phyloP scores from a whole-genome alignment of 2,888 invertebrate genomes.

The Drosophila percnosoma region DNA sequence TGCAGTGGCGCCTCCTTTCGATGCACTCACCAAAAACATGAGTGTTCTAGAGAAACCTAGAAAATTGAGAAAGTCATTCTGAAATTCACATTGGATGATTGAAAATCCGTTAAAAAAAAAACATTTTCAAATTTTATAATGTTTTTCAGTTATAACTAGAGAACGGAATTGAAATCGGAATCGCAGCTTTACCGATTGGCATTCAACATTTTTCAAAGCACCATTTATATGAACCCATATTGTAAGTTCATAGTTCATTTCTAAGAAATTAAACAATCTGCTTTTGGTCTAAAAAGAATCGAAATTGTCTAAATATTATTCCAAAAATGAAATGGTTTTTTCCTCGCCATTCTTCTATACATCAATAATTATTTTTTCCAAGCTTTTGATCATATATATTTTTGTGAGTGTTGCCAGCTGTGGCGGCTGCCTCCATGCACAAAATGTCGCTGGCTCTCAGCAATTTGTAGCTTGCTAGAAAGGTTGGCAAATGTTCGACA shows the following conservation, averaged over 20 bases:
- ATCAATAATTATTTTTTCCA: neutral
- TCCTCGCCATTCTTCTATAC: neutral
- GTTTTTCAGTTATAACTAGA: neutral
- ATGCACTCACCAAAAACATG: neutral
- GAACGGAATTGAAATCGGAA: neutral
- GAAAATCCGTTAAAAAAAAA: neutral
- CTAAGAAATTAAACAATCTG: no score
- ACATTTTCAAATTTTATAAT: neutral
- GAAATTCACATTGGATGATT: fast-evolving
- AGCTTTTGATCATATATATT: neutral
- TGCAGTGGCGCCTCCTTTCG: constrained; percentile 27
- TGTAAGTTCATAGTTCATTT: neutral
- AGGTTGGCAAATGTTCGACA: constrained; percentile 24
- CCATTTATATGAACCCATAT: neutral
- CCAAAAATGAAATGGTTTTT: neutral
- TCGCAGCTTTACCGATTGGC: neutral
- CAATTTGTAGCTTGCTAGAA: constrained; percentile 40
- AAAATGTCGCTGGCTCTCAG: constrained; percentile 10
- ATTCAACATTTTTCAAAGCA: neutral
- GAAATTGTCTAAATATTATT: neutral
- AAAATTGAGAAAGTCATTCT: neutral
- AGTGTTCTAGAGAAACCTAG: no score
- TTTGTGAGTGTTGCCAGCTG: neutral
- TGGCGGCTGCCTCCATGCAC: neutral
- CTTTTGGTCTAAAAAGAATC: neutral